Evolutionary conservation across 1,140 invertebrate species (phyloP).

Genomic region (Mylabris phalerata): DNA sequence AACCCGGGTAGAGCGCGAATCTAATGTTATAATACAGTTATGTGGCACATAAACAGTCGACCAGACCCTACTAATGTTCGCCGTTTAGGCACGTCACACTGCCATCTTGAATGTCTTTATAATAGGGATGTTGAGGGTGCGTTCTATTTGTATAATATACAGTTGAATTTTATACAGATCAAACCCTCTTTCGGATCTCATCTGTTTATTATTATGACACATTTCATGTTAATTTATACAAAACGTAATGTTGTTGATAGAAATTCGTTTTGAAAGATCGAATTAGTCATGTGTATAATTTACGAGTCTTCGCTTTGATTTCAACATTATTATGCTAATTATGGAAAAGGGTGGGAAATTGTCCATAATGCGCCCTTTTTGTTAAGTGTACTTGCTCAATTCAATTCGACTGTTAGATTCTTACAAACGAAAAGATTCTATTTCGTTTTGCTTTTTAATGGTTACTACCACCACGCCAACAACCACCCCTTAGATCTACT

Average conservation of each 20-base stretch:
- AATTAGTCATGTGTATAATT: neutral
- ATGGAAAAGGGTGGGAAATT: no score
- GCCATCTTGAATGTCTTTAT: slow-evolving; percentile 13
- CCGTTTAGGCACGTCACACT: slow-evolving; percentile 9
- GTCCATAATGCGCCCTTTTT: no score
- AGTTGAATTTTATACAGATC: slow-evolving; percentile 7
- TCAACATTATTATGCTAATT: no score
- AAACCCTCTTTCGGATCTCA: slow-evolving; percentile 7
- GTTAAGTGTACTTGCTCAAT: no score
- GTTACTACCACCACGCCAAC: no score
- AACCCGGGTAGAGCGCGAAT: slow-evolving; percentile 26
- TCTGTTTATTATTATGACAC: slow-evolving; percentile 14
- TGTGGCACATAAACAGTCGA: slow-evolving; percentile 25
- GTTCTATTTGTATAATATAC: neutral
- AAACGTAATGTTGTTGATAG: neutral
- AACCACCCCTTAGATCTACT: no score
- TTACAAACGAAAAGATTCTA: no score
- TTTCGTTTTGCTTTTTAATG: no score
- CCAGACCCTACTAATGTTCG: slow-evolving; percentile 11
- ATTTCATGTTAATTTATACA: slow-evolving; percentile 14
- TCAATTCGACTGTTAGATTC: no score
- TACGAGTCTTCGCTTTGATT: no score
- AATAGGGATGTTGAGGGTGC: neutral
- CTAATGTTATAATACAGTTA: slow-evolving; percentile 32
- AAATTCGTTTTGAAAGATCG: slow-evolving; percentile 6